Base-by-base conservation (phyloP, 2,113 vertebrate species). In the Corapipo altera region DNA sequence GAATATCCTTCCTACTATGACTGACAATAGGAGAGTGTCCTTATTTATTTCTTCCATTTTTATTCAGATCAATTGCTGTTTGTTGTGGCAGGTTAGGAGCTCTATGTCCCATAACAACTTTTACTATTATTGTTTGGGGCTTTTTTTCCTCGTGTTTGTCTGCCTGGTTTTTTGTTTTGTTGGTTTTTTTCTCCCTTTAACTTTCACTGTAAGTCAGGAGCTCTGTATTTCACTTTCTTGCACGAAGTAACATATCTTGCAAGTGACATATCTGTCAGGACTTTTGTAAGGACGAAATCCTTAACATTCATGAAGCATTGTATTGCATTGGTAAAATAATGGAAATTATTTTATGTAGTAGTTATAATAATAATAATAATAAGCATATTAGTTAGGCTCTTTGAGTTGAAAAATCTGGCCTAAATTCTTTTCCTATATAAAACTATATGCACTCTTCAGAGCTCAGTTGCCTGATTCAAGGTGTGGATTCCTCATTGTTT, bases 171-270 rank as follows among this genome's bases (percentile, higher is more conserved):
- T 58, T 55, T 11, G 3, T 11, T n/a, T 79, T 41, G 6, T 18
- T 11, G 9, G 1, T 1, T 11, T 43, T 62, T 62, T n/a, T 73
- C 33, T 0, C 2, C 1, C 12, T 17, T 76, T 85, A 65, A 18
- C 8, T 41, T 85, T 39, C 14, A 62, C 12, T 46, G 12, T 80
- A 83, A 67, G 18, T 86, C 27, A 54, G 35, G 5, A 77, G 32
- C 23, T 85, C 85, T 77, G 12, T 57, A 49, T 74, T 81, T 88
- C 33, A 58, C 15, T 80, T 88, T 66, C 15, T 49, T 77, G 32
- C 7, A 49, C 30, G 5, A 41, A 66, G 13, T 39, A 71, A 54
- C 15, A 16, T 57, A 55, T 27, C 33, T 85, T 41, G 39, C 39
- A 41, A 66, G 13, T 39, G 67, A 54, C 15, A 18, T 57, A 55